Base-by-base conservation (phyloP, 2,113 vertebrate species). In the Chaetorhynchus papuensis region DNA sequence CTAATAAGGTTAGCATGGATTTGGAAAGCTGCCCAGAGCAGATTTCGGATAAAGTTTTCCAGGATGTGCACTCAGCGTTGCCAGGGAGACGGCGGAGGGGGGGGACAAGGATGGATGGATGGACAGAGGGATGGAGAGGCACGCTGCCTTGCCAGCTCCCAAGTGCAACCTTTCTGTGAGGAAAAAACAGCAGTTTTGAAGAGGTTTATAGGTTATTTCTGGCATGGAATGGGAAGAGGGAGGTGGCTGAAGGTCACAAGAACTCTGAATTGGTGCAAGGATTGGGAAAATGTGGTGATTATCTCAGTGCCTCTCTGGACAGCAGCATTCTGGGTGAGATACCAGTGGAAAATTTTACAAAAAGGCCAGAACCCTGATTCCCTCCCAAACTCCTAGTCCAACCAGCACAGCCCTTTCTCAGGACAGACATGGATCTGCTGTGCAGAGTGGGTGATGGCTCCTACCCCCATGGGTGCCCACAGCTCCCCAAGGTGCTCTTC, bases 1-100 rank as follows among this genome's bases (percentile, higher is more conserved):
- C 96, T 99, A 99, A 99, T 99, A 98, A 98, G 98, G 99, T 99
- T 99, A 99, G 99, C 98, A 99, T 99, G 99, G 99, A 99, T 99
- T 98, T 98, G 98, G 98, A 98, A 94, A 96, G 98, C 98, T 98
- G 98, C 98, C 98, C 98, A 97, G 98, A 98, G 98, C 98, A 97
- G 98, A 97, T 97, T 97, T 98, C 97, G 97, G 97, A 98, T 97
- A 97, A 98, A 98, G 97, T 98, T 98, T 98, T 98, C 98, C 98
- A 98, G 98, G 98, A 98, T 98, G 97, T 97, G 98, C 98, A 98
- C 97, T 98, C 97, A 97, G 96, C 3, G 98, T 98, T 98, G 97
- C 98, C 97, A 98, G 76, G 98, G 97, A 97, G 96, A 98, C 95
- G 54, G 92, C 56, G 92, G 97, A 95, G 94, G 92, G 41, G 41